Conservation (phyloP, 2,113 vertebrate species). For the Saccopteryx bilineata region DNA sequence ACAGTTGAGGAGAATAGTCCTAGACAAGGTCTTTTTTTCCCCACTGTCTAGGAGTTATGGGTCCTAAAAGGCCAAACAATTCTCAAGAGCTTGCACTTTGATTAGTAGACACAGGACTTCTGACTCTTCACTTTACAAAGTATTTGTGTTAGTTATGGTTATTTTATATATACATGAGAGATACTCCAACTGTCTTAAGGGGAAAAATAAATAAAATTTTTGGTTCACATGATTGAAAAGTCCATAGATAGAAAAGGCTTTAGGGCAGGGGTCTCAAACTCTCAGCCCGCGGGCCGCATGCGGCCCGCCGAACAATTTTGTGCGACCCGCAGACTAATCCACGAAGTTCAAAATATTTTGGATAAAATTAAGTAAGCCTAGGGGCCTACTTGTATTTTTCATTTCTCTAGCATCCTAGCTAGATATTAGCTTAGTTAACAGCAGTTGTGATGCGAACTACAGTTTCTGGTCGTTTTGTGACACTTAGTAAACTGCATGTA, state of each 20-base stretch:
- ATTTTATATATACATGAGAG: conserved; percentile 31
- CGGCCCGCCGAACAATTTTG: too few relatives aligned
- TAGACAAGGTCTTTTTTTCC: conserved; percentile 41
- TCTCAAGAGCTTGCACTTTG: neutral
- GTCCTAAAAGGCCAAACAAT: neutral
- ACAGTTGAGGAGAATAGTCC: neutral
- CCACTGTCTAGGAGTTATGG: neutral
- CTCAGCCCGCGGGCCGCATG: too few relatives aligned
- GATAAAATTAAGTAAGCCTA: too few relatives aligned
- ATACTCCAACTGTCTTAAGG: neutral
- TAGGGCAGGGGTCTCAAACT: neutral
- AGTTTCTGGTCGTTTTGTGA: too few relatives aligned
- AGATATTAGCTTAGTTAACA: too few relatives aligned
- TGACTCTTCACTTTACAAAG: neutral
- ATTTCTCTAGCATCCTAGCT: too few relatives aligned
- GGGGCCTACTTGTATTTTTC: too few relatives aligned
- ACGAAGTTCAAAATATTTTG: too few relatives aligned
- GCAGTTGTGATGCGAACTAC: too few relatives aligned
- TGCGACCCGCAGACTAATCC: too few relatives aligned
- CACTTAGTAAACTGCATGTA: too few relatives aligned
- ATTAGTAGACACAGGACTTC: neutral
- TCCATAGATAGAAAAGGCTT: neutral
- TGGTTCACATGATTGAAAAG: neutral
- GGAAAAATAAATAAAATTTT: neutral
- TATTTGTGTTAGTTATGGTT: neutral